Percentiles rank a stretch among this genome's conserved stretches.
These are phyloP conservation scores for Diploptera punctata DNA, from an alignment of 2,888 invertebrate genomes.

Conservation along the genomic window DNA sequence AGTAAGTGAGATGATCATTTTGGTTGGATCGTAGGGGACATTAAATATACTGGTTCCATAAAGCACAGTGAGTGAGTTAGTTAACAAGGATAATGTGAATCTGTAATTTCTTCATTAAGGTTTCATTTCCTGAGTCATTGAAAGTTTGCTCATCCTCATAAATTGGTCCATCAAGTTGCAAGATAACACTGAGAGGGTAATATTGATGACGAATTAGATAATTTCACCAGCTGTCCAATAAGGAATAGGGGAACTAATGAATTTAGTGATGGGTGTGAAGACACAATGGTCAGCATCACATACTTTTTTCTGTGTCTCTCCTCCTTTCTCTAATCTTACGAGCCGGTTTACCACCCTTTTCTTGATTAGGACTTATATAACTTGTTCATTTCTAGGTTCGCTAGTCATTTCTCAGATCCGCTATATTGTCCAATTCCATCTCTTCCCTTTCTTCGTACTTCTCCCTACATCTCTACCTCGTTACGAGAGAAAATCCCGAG, in stretches of 20 bases:
- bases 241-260: slow-evolving; percentile 34
- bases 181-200: too few relatives aligned
- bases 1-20: too few relatives aligned
- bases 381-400: not conserved
- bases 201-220: slow-evolving; percentile 28
- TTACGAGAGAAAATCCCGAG: not conserved
- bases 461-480: too few relatives aligned
- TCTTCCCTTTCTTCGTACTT: not conserved
- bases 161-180: too few relatives aligned
- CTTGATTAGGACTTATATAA: slow-evolving; percentile 36
- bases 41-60: too few relatives aligned
- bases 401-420: slow-evolving; percentile 30
- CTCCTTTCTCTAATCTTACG: slow-evolving; percentile 31
- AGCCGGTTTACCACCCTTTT: slow-evolving; percentile 31
- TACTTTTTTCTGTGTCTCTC: too few relatives aligned
- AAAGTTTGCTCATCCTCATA: too few relatives aligned
- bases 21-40: too few relatives aligned
- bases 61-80: too few relatives aligned
- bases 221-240: slow-evolving; percentile 21
- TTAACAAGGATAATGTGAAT: too few relatives aligned
- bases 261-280: slow-evolving; percentile 30
- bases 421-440: slow-evolving; percentile 9
- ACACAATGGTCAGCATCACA: slow-evolving; percentile 20
- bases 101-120: too few relatives aligned
- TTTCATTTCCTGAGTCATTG: too few relatives aligned